Base-by-base conservation (phyloP, 2,113 vertebrate genomes). In the Corythornis vintsioides region DNA sequence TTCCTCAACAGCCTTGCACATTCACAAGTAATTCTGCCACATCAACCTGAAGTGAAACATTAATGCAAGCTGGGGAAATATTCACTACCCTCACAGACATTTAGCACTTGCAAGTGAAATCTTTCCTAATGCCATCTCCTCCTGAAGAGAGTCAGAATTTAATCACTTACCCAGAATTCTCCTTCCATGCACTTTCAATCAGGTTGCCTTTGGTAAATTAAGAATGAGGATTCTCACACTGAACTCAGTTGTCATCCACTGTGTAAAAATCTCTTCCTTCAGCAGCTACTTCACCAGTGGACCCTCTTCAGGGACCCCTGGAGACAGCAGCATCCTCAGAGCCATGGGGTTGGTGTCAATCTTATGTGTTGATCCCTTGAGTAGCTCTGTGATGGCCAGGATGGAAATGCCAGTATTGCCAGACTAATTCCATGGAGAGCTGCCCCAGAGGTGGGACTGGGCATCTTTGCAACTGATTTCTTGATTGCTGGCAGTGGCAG, bases 251-350 rank as follows among this genome's bases (percentile, higher is more conserved):
- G 52, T 48, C 31, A 85, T 89, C 38, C 64, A 21, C 25, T 33
- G n/a, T 66, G 24, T 76, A 52, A 80, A 73, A 73, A 85, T 20
- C 22, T 74, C 55, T 70, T 76, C 56, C 26, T 76, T 63, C 31
- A 87, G 47, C 84, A 91, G 74, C 84, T 93, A 74, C 74, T 79
- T 42, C 42, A 52, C n/a, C 72, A 82, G 82, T 31, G 45, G 82
- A 65, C 28, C 13, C 66, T 91, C 84, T 91, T 87, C 67, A 50
- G 66, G 45, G 75, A 85, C 42, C 65, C 75, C 87, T 89, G 69
- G 82, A 82, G 47, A 76, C 71, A 92, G 48, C 53, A 78, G 9
- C 26, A 59, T 63, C 75, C 29, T 56, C 38, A 85, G 59, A 83
- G 53, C 7, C 0, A 0, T 26, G 52, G 52, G 11, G 20, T 6